phyloP scores from a whole-genome alignment of 1,140 invertebrate genomes.

The Achroia grisella region DNA sequence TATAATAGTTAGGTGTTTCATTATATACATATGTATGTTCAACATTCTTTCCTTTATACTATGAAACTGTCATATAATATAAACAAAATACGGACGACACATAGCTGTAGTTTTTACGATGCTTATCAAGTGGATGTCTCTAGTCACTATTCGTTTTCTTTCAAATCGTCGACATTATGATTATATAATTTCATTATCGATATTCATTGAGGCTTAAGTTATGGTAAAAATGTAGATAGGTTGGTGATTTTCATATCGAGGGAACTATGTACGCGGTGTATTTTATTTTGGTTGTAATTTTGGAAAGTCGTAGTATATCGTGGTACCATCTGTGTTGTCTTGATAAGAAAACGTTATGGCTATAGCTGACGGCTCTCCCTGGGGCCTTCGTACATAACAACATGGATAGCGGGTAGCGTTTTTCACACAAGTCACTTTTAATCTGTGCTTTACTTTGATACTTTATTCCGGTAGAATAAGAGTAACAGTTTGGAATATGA shows the following conservation, averaged over 20 bases:
- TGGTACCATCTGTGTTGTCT: constrained; percentile 30
- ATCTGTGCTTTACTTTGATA: constrained; percentile 34
- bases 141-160: constrained; percentile 5
- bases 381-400: constrained; percentile 30
- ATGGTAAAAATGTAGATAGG: not conserved
- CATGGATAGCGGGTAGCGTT: constrained; percentile 19
- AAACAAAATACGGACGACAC: not conserved
- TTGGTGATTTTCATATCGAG: not conserved
- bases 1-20: no score
- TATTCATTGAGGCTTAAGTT: constrained; percentile 5
- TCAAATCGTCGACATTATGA: not conserved
- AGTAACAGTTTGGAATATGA: no score
- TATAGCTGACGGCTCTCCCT: constrained; percentile 30
- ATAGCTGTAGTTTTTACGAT: constrained; percentile 15
- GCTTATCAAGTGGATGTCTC: constrained; percentile 11
- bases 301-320: not conserved
- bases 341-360: constrained; percentile 38
- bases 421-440: constrained; percentile 34
- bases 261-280: not conserved
- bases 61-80: not conserved
- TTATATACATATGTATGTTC: not conserved
- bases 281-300: not conserved
- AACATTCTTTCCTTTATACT: not conserved
- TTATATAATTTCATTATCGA: not conserved
- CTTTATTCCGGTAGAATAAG: constrained; percentile 16